Conservation (phyloP, 2,888 invertebrate genomes). For the Drosophila nr. fundita region DNA sequence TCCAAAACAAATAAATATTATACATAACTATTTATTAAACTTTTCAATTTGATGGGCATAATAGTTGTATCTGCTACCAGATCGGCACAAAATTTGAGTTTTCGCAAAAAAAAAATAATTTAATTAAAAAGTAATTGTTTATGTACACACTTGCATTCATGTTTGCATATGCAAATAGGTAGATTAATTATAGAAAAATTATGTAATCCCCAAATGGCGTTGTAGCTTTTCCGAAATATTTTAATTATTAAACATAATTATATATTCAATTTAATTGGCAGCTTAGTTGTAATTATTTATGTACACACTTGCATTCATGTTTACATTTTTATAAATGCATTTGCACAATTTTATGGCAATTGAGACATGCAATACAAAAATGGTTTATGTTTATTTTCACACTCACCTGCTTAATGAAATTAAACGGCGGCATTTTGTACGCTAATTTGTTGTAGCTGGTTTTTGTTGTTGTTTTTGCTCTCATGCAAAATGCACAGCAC, state of each 20-base stretch:
- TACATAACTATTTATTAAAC: not conserved
- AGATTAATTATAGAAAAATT: no score
- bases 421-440: conserved; percentile 76
- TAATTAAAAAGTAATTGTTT: no score
- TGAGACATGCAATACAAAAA: conserved; percentile 45
- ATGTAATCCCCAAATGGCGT: no score
- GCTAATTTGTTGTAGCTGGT: conserved; percentile 39
- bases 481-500: conserved; percentile 46
- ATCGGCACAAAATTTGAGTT: not conserved
- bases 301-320: not conserved
- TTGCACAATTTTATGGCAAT: conserved; percentile 32
- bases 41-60: not conserved
- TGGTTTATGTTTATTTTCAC: conserved; percentile 47
- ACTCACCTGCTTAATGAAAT: conserved; percentile 83
- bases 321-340: not conserved
- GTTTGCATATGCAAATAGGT: conserved; percentile 16
- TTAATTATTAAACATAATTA: not conserved
- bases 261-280: no score
- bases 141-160: not conserved
- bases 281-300: not conserved
- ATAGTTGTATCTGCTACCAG: not conserved
- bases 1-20: not conserved
- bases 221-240: not conserved
- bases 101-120: not conserved
- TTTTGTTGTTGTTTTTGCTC: conserved; percentile 19